Percentiles rank a stretch among this genome's conserved stretches.
Evolutionary conservation across 2,113 vertebrate genomes (phyloP).

Genomic region (Cryptoleucopteryx plumbea): DNA sequence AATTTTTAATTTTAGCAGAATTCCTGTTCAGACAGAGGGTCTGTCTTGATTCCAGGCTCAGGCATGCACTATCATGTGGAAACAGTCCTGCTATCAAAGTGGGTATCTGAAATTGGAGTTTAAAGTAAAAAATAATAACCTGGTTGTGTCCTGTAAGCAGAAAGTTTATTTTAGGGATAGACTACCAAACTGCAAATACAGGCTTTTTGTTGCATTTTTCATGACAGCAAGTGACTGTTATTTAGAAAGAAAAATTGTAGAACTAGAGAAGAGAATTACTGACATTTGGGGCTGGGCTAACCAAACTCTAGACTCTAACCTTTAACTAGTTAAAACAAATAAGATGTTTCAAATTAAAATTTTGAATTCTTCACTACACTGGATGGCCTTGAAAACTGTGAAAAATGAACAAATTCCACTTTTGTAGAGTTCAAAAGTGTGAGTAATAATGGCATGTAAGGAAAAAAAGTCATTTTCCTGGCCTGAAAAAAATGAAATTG

Average conservation of each 20-base stretch:
- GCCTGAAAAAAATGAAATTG: accelerated
- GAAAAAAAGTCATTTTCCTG: not conserved
- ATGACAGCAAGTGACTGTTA: not conserved
- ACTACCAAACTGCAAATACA: not conserved
- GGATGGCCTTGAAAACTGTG: not conserved
- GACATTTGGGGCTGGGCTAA: not conserved
- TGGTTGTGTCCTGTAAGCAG: not conserved
- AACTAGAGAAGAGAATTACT: not conserved
- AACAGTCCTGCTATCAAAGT: not conserved
- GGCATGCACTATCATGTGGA: not conserved
- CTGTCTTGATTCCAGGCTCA: not conserved
- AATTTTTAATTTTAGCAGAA: not conserved
- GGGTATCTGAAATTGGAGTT: not conserved
- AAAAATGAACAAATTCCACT: not conserved
- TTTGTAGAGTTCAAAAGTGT: not conserved
- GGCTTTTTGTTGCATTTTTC: not conserved
- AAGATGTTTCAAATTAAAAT: not conserved
- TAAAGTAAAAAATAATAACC: not conserved
- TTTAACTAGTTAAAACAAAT: not conserved
- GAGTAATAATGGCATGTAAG: not conserved
- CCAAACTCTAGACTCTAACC: not conserved
- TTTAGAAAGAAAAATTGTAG: not conserved
- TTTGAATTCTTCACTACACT: not conserved
- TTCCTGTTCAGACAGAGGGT: accelerated
- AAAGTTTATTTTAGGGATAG: not conserved